Conservation (phyloP, 2,113 vertebrate genomes). For the Campylorhamphus procurvoides region DNA sequence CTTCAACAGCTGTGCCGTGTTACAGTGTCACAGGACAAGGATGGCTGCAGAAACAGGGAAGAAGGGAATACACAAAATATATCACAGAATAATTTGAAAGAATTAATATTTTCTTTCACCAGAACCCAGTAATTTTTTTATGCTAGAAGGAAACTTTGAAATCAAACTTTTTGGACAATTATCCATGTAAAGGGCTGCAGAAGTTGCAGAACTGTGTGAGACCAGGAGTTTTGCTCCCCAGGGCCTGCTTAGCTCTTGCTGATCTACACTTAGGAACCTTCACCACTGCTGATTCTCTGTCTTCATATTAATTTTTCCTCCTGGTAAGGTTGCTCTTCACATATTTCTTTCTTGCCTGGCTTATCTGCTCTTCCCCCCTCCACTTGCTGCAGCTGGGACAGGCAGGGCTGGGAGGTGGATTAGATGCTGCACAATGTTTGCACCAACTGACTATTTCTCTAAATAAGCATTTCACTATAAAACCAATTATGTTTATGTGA, state of each 20-base stretch:
- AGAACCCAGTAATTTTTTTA: rapidly evolving
- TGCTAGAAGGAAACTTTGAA: not conserved
- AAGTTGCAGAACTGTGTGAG: not conserved
- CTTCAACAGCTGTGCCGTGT: not conserved
- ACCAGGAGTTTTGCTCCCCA: not conserved
- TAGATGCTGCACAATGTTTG: not conserved
- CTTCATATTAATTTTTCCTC: not conserved
- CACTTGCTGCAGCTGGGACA: not conserved
- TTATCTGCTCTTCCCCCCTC: not conserved
- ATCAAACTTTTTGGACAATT: not conserved
- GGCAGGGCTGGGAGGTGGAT: not conserved
- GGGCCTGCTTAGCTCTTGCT: not conserved
- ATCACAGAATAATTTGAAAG: no score
- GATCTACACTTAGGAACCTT: rapidly evolving
- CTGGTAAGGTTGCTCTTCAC: not conserved
- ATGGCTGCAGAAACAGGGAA: not conserved
- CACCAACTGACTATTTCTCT: not conserved
- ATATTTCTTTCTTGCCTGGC: not conserved
- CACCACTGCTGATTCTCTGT: not conserved
- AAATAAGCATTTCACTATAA: not conserved
- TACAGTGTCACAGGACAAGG: not conserved
- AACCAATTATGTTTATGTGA: rapidly evolving
- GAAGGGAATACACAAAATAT: not conserved
- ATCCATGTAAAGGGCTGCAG: not conserved
- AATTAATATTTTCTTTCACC: not conserved